Evolutionary conservation across 2,113 vertebrate genomes (phyloP), one percentile per base, ranked within the genome.

Genomic region (Bufo gargarizans): DNA sequence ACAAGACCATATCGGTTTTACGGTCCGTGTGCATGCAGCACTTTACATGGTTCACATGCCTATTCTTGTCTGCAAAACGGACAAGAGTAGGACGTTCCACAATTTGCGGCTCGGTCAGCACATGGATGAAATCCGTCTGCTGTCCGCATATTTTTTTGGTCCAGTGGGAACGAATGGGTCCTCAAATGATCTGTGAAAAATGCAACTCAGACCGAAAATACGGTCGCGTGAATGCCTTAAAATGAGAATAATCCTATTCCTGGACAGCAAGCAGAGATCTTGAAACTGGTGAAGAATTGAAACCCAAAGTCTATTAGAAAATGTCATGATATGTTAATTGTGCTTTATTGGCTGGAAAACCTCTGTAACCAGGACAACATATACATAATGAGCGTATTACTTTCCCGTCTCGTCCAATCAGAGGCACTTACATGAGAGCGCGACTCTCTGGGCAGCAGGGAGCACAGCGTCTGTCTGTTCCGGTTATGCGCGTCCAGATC

Each of bases 401-500:
- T 50, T 76, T 45, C 17, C 72, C 1, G n/a, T 47, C 43, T 19
- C 19, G 43, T 76, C 47, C 8, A 20, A 4, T 50, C 71, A 16
- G 13, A 16, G 16, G 33, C 13, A 96, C 98, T 98, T 93, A 99
- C 98, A 65, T 99, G 98, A 83, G 98, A 99, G 90, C 98, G 94
- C 53, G 98, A 99, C 93, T 99, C 98, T 87, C 98, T 92, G 55
- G 98, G 98, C 58, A 99, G 95, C 80, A 99, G 89, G 0, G 98
- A 99, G 86, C 94, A 97, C 74, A 99, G 92, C 0, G 98, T 99
- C 91, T 99, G 98, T 50, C 97, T 93, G 93, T 99, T 99, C 84
- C 98, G 94, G 93, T 99, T 99, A 91, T 99, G 98, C 90, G 98
- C 98, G 84, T 99, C 98, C 10, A 99, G 95, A 93, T 99, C 98